Evolutionary conservation across 2,888 invertebrate species (phyloP).

Genomic region (Drosophila emarginata): DNA sequence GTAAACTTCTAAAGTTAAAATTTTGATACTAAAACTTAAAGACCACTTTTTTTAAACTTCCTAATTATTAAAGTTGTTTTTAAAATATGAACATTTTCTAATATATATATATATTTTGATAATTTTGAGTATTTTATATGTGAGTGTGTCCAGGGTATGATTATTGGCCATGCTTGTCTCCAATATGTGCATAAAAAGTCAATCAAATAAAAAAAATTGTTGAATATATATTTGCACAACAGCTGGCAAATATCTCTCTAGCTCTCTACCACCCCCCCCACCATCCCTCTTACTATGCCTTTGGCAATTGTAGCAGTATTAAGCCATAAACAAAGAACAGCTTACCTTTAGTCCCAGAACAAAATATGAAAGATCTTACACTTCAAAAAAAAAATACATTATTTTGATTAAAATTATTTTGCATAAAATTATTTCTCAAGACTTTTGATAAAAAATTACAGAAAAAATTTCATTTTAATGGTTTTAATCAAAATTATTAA

Average conservation of each 20-base stretch:
- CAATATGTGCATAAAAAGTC: not conserved
- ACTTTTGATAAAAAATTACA: no score
- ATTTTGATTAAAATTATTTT: no score
- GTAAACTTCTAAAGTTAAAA: not conserved
- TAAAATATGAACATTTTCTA: no score
- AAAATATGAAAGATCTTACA: not conserved
- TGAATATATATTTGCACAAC: not conserved
- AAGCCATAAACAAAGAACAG: constrained; percentile 6
- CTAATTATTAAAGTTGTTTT: no score
- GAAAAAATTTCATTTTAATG: no score
- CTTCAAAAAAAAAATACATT: not conserved
- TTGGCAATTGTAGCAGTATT: not conserved
- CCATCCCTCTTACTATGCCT: not conserved
- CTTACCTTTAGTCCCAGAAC: not conserved
- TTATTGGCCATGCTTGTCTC: not conserved
- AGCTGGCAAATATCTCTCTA: not conserved
- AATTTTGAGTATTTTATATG: not conserved
- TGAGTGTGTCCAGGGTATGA: not conserved
- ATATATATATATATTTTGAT: no score
- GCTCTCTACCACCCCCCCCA: not conserved
- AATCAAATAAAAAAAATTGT: not conserved
- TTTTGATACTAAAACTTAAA: not conserved
- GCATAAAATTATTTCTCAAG: no score
- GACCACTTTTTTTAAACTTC: no score
- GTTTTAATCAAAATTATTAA: no score